Evolutionary conservation across 2,797 vertebrate genomes (phyloP), one percentile per base, ranked within the genome.

Genomic region (Cuculus canorus): DNA sequence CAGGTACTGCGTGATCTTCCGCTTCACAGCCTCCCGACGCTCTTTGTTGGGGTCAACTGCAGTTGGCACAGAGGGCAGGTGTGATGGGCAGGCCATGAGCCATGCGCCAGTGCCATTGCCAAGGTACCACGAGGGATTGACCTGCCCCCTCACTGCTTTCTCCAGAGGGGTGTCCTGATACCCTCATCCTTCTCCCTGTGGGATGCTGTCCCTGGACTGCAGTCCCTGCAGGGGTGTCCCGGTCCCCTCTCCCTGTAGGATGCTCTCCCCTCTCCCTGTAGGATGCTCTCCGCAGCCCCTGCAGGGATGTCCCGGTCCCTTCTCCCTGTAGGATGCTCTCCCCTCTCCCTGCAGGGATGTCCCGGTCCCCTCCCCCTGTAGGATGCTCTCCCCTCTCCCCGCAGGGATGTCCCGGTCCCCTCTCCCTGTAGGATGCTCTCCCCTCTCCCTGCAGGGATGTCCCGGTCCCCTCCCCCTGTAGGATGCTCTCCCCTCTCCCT

Each of bases 11-110:
- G 99, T 98, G 32, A 99, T 99, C 96, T 99, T 99, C 92, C 99
- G 92, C 96, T 99, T 99, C 76, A 99, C 99, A 1, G 99, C 99
- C 96, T 99, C 99, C 8, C 99, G 96, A 0, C 99, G 98, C 56
- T 99, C 99, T 96, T 99, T 99, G 97, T 99, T 99, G 48, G 99
- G 99, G 88, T 99, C 99, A 85, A 99, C 99, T 99, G 96, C 45
- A 39, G 53, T 18, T 11, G 91, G 17, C 2, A 4, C 52, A 70
- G 32, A 75, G 33, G 45, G 52, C 1, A 10, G 14, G 3, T 2
- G 6, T 71, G 47, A 92, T 50, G 8, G 41, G 10, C 21, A 73
- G 8, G 83, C 43, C 14, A 3, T 2, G 17, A 59, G 18, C n/a
- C 56, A 17, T 30, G 23, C 19, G 28, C 43, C 5, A 6, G 16